Base-by-base conservation (phyloP, 1,140 invertebrate species). In the Drosophila parabipectinata region DNA sequence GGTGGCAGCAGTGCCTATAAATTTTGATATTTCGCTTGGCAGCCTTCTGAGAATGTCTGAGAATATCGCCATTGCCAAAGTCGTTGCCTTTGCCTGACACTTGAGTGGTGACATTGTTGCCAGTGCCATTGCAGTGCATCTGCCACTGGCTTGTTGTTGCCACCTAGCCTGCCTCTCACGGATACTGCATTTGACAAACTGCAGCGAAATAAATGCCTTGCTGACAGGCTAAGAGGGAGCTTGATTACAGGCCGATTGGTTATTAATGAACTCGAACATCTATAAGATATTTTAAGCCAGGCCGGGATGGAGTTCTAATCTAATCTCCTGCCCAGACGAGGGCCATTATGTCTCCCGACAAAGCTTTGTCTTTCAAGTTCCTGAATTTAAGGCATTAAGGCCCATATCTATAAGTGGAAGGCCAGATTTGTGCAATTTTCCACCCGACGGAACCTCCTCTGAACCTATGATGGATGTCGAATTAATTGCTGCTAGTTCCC, bases 41-140 rank as follows among this genome's bases (percentile, higher is more conserved):
- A 4, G 30, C 24, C 26, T 30, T 32, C 37, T 7, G 8, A 32
- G 28, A 30, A 30, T 30, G 4, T 30, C 26, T 24, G 39, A 48
- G 26, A 28, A 26, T 30, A 62, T 73, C 55, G 56, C 52, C 66
- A 79, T 57, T 56, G 75, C 59, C 62, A 28, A 28, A 28, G 72
- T 80, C 76, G 60, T 69, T 72, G 76, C 62, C 55, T 83, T 82
- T 82, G 75, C 68, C 68, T 83, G 75, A 83, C 75, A 83, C 75
- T 83, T 83, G 66, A 69, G 63, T 77, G 72, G 76, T 84, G 80
- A 73, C 80, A 79, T 84, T 84, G 76, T 78, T 77, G 67, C 57
- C 77, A 85, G 71, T 84, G 81, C 57, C 21, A 21, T 21, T 21
- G 21, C 3, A 21, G 21, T 21, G 21, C 21, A 21, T 21, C 21